phyloP scores from a whole-genome alignment of 2,888 invertebrate genomes.

The Clostera curtula region DNA sequence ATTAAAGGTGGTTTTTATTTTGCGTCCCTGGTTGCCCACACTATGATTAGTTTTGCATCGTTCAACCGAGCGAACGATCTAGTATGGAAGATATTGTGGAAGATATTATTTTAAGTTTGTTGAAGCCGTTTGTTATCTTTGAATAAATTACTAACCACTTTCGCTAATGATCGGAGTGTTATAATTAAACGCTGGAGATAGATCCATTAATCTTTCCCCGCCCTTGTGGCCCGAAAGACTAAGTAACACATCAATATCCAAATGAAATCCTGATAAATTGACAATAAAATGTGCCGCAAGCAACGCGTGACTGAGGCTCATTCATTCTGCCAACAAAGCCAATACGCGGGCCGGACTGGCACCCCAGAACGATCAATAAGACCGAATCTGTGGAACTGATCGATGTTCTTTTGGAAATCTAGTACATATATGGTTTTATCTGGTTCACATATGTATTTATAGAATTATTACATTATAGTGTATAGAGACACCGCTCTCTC shows the following conservation, averaged over 20 bases:
- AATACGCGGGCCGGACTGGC: conserved; percentile 10
- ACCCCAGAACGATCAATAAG: conserved; percentile 21
- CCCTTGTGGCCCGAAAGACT: conserved; percentile 4
- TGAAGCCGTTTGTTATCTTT: no score
- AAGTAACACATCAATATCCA: conserved; percentile 8
- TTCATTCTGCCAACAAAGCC: conserved; percentile 19
- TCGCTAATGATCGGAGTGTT: conserved; percentile 5
- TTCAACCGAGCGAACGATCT: no score
- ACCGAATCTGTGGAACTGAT: conserved; percentile 1
- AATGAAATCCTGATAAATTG: conserved; percentile 22
- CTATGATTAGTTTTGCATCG: no score
- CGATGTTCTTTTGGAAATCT: no score
- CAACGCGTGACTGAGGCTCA: conserved; percentile 17
- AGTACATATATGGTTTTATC: no score
- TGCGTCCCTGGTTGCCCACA: no score
- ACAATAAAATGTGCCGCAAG: conserved; percentile 19
- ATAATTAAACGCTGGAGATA: not conserved
- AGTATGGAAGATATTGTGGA: no score
- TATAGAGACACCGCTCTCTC: no score
- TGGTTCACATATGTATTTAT: no score
- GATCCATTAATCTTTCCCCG: conserved; percentile 15
- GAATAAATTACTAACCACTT: conserved; percentile 7
- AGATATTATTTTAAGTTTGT: no score
- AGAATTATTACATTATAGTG: no score
- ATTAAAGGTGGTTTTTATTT: no score